Conservation (phyloP, 2,888 invertebrate genomes). For the Drosophila rubida region DNA sequence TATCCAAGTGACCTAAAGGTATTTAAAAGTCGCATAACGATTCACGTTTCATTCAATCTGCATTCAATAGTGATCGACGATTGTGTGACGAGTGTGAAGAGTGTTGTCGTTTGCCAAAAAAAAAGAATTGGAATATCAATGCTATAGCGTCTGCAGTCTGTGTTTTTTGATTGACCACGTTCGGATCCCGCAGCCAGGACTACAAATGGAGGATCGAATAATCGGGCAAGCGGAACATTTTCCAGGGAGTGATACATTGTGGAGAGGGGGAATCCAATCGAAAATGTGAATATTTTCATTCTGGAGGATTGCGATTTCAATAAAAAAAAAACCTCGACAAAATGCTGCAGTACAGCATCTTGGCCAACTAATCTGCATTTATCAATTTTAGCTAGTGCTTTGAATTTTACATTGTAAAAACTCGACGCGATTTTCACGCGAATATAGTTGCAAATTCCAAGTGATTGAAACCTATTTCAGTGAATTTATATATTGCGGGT, state of each 20-base stretch:
- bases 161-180: conserved; percentile 54
- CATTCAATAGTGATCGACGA: conserved; percentile 23
- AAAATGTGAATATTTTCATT: background rate
- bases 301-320: conserved; percentile 21
- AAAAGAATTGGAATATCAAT: conserved; percentile 36
- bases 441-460: background rate
- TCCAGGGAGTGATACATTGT: background rate
- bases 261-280: background rate
- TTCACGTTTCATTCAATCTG: background rate
- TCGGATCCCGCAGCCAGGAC: background rate
- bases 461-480: background rate
- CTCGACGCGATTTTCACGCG: background rate
- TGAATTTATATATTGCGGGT: too few species aligned
- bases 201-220: background rate
- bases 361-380: conserved; percentile 50
- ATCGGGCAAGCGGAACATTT: background rate
- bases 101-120: conserved; percentile 32
- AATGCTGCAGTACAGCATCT: conserved; percentile 52
- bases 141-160: conserved; percentile 57
- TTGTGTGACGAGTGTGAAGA: conserved; percentile 48
- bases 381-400: background rate
- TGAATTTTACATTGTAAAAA: background rate
- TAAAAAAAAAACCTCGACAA: conserved; percentile 44
- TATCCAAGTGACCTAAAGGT: conserved; percentile 8
- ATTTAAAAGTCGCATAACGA: background rate